These are phyloP conservation scores for Zeuzera pyrina DNA, from an alignment of 2,888 invertebrate genomes.

Conservation along the genomic window DNA sequence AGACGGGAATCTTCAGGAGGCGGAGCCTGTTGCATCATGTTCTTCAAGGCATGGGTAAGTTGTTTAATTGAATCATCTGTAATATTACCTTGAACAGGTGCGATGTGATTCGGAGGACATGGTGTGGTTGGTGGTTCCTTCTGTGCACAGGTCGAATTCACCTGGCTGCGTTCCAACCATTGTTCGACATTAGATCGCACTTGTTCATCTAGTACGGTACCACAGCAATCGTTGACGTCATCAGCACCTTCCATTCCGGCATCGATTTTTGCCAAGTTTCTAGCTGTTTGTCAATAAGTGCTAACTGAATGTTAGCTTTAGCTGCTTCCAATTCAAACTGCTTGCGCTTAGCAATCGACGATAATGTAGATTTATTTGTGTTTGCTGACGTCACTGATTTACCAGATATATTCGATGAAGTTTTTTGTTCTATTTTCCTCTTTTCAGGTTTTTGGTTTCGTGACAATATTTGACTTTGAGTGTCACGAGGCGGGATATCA, in stretches of 20 bases:
- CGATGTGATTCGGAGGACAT: not conserved
- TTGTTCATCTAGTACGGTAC: not conserved
- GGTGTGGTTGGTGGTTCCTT: not conserved
- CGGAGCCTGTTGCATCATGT: constrained; percentile 6
- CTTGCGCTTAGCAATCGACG: constrained; percentile 5
- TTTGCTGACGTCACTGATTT: not conserved
- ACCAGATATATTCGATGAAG: too few species aligned
- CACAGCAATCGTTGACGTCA: not conserved
- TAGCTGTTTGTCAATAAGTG: constrained; percentile 6
- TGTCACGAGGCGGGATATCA: too few species aligned
- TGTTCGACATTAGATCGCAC: constrained; percentile 1
- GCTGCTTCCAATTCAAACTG: too few species aligned
- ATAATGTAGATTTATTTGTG: constrained; percentile 5
- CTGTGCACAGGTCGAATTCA: not conserved
- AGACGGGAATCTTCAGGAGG: constrained; percentile 3
- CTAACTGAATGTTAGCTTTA: constrained; percentile 13
- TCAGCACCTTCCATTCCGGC: constrained; percentile 2
- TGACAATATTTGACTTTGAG: too few species aligned
- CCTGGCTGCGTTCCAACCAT: constrained; percentile 6
- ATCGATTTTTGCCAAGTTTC: constrained; percentile 8
- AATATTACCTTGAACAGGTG: too few species aligned
- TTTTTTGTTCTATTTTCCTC: too few species aligned
- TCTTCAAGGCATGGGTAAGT: constrained; percentile 8
- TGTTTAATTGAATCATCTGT: constrained; percentile 3
- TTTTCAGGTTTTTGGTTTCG: too few species aligned